phyloP scores from a whole-genome alignment of 2,888 invertebrate genomes.

The Drosophila anceps region DNA sequence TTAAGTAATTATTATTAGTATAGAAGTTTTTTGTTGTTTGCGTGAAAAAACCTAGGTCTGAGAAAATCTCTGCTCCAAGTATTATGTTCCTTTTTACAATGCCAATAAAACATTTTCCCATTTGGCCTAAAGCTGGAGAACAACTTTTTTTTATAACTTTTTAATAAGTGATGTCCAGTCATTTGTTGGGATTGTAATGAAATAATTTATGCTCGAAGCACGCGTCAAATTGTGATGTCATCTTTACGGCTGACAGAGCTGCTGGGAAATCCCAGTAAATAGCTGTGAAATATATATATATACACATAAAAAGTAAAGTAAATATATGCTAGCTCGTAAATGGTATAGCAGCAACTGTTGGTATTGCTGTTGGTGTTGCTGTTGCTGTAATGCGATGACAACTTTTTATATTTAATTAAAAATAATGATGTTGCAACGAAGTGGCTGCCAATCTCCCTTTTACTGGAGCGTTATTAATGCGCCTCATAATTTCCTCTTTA shows the following conservation, averaged over 20 bases:
- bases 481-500: conserved; percentile 72
- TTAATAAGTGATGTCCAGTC: conserved; percentile 65
- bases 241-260: conserved; percentile 47
- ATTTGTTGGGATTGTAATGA: conserved; percentile 47
- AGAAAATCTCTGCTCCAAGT: background rate
- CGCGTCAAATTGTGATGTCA: conserved; percentile 59
- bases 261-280: conserved; percentile 53
- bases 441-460: conserved; percentile 43
- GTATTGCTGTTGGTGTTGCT: background rate
- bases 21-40: background rate
- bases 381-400: conserved; percentile 52
- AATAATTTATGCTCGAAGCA: conserved; percentile 57
- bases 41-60: background rate
- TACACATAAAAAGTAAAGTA: background rate
- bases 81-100: background rate
- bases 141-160: conserved; percentile 66
- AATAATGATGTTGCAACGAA: conserved; percentile 70
- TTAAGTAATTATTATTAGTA: background rate
- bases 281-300: conserved; percentile 38
- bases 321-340: conserved; percentile 34
- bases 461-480: conserved; percentile 69
- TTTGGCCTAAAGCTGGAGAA: conserved; percentile 8
- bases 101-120: conserved; percentile 6
- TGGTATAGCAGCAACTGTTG: background rate
- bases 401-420: conserved; percentile 78